A percentile compares a stretch with the other conserved stretches of the same genome.
Conservation (phyloP, 2,888 invertebrate species). For the Horisme vitalbata region DNA sequence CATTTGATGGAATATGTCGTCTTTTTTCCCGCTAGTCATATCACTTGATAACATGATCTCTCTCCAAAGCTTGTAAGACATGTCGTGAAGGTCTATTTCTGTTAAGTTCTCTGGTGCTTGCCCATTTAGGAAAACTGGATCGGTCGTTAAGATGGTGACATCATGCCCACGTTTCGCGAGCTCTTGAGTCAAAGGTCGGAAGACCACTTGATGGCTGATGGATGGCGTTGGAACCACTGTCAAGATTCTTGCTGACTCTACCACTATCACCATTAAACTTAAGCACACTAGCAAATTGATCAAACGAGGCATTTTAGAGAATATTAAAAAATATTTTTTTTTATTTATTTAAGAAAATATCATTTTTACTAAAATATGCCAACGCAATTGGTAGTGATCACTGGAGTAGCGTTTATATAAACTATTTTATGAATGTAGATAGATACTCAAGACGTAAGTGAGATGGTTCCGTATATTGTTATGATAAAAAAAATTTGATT, state of each 20-base stretch:
- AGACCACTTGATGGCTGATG: conserved; percentile 48
- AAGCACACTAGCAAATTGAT: too few species aligned
- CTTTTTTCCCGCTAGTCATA: background rate
- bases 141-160: conserved; percentile 56
- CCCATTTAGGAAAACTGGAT: conserved; percentile 48
- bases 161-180: conserved; percentile 64
- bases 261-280: background rate
- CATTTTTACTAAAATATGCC: too few species aligned
- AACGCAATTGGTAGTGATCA: too few species aligned
- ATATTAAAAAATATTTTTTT: too few species aligned
- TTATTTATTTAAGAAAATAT: too few species aligned
- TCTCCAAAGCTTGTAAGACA: background rate
- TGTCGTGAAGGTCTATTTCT: conserved; percentile 23
- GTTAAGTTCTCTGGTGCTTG: conserved; percentile 49
- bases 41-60: background rate
- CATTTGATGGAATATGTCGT: background rate
- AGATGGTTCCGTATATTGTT: too few species aligned
- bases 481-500: too few species aligned
- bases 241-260: background rate
- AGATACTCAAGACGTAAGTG: too few species aligned
- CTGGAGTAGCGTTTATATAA: too few species aligned
- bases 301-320: too few species aligned
- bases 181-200: conserved; percentile 52
- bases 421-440: too few species aligned
- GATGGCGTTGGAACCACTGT: background rate